Conservation (phyloP, 2,888 invertebrate species). For the Nycteola revayana region DNA sequence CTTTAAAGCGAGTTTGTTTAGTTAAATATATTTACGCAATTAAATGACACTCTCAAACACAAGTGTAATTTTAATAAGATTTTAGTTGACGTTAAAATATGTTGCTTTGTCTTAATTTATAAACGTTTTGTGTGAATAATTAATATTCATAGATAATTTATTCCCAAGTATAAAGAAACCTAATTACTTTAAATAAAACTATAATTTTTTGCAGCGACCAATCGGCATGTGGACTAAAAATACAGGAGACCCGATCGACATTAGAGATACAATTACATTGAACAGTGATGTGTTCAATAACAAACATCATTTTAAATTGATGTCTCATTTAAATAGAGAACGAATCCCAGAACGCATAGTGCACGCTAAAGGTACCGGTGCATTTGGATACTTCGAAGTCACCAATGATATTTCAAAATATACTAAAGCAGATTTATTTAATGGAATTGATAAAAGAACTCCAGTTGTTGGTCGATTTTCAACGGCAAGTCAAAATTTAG, state of each 20-base stretch:
- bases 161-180: too few relatives aligned
- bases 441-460: constrained; percentile 87
- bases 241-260: constrained; percentile 69
- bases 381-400: constrained; percentile 91
- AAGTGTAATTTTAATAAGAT: too few relatives aligned
- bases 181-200: too few relatives aligned
- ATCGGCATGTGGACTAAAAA: constrained; percentile 15
- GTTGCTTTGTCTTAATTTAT: neutral
- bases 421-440: constrained; percentile 88
- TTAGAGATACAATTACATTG: constrained; percentile 86
- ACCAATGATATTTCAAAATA: constrained; percentile 91
- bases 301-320: constrained; percentile 55
- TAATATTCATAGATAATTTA: too few relatives aligned
- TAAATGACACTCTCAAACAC: too few relatives aligned
- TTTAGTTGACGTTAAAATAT: neutral
- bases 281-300: constrained; percentile 82
- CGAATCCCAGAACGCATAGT: constrained; percentile 95
- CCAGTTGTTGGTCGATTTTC: constrained; percentile 89
- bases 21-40: neutral
- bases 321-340: constrained; percentile 87
- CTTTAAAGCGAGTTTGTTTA: too few relatives aligned
- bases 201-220: constrained; percentile 8
- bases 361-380: constrained; percentile 95
- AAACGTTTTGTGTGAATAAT: neutral
- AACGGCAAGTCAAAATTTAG: constrained; percentile 89